Evolutionary conservation across 2,888 invertebrate genomes (phyloP).

Genomic region (Eristalinus sepulchralis): DNA sequence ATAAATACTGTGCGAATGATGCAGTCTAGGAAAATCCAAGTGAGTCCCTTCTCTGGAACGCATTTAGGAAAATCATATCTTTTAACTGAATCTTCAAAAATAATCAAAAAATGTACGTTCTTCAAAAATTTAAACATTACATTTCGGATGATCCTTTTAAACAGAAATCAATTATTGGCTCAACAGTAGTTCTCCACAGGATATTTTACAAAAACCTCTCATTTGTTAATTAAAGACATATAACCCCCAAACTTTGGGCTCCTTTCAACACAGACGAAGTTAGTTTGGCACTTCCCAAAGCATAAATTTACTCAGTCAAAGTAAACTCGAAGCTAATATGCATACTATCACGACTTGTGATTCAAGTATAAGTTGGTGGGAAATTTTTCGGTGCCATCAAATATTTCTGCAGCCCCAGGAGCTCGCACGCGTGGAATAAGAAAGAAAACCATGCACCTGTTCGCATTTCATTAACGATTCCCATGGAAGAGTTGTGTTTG

Average conservation of each 20-base stretch:
- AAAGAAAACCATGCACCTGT: conserved; percentile 9
- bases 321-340: not conserved
- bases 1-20: too few relatives aligned
- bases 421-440: not conserved
- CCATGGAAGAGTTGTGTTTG: not conserved
- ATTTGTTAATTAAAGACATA: not conserved
- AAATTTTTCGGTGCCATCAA: not conserved
- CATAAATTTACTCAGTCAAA: not conserved
- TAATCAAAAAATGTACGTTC: too few relatives aligned
- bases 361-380: not conserved
- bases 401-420: not conserved
- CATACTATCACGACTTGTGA: not conserved
- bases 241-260: not conserved
- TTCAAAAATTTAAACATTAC: too few relatives aligned
- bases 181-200: too few relatives aligned
- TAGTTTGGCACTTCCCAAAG: not conserved
- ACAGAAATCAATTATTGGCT: too few relatives aligned
- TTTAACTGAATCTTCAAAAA: too few relatives aligned
- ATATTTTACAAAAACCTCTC: not conserved
- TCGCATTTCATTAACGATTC: conserved; percentile 4
- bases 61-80: too few relatives aligned
- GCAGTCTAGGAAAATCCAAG: too few relatives aligned
- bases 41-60: too few relatives aligned
- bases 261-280: not conserved
- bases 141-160: too few relatives aligned